Base-by-base conservation (phyloP, 2,797 vertebrate species). In the Gymnothorax reevesii region DNA sequence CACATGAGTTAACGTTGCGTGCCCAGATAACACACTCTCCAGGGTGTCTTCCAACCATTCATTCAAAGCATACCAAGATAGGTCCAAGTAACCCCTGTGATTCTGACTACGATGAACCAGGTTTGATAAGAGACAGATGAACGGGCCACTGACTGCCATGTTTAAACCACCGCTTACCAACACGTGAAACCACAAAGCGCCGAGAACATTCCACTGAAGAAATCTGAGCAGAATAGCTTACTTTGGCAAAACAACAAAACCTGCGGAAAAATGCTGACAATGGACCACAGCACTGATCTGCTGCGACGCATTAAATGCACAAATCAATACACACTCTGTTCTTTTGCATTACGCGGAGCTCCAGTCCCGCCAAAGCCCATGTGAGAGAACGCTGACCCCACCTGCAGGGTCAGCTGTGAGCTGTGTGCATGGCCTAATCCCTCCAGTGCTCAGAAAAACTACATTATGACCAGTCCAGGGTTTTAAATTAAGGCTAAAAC, bases 321-420 rank as follows among this genome's bases (percentile, higher is more conserved):
- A 89, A 92, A 95, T 95, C 94, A 93, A 95, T 95, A 92, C 86
- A 57, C 89, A 88, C 94, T 93, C 93, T 95, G 94, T 95, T 94
- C 92, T 92, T 92, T 91, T 92, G 90, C 90, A 89, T 94, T 77
- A 77, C 15, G 60, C 60, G 2, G 13, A 62, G 60, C 60, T 77
- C 42, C 17, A 77, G 25, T 0, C 71, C 25, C 27, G 4, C 27
- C 5, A 10, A 15, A 27, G 71, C 13, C 33, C 73, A 20, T 52
- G 73, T 52, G 33, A 77, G 52, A 77, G 73, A 52, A 77, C 20
- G 73, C 73, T 7, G 33, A 77, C 15, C 73, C n/a, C 42, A 4
- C 73, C 73, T 52, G 42, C 42, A 27, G 52, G 73, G 75, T 55
- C 15, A n/a, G 49, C 42, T 9, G 3, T 17, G 2, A 54, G 22